phyloP scores from a whole-genome alignment of 2,888 invertebrate genomes.

The Anodontia alba region DNA sequence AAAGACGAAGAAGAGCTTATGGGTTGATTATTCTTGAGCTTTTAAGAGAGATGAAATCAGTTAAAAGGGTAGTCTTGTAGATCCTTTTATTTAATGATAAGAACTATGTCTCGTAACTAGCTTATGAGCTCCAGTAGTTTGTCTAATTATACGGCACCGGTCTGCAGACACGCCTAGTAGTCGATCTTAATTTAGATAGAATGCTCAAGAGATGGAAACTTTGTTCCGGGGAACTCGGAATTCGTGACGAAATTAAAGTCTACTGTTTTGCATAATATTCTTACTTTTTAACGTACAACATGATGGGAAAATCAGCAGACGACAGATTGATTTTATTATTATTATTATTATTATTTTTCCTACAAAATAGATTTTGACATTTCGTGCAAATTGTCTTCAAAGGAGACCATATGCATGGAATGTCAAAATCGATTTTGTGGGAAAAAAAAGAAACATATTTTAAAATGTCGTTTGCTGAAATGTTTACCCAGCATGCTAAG shows the following conservation, averaged over 20 bases:
- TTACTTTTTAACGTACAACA: no score
- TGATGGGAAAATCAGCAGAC: no score
- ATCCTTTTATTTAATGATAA: constrained; percentile 16
- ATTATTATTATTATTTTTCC: no score
- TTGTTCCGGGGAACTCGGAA: not conserved
- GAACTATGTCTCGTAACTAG: constrained; percentile 3
- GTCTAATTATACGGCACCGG: constrained; percentile 9
- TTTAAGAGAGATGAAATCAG: constrained; percentile 18
- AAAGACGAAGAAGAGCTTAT: not conserved
- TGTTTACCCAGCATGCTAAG: no score
- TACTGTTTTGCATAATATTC: not conserved
- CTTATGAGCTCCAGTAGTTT: not conserved
- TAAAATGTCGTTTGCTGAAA: no score
- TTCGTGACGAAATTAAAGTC: not conserved
- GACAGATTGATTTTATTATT: no score
- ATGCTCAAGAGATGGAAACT: not conserved
- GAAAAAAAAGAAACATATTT: no score
- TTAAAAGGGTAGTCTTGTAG: constrained; percentile 11
- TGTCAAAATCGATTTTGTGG: no score
- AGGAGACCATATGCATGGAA: no score
- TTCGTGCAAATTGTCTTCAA: no score
- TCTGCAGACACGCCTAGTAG: constrained; percentile 9
- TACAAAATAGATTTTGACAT: no score
- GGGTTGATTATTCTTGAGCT: constrained; percentile 11
- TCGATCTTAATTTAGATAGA: constrained; percentile 11